phyloP scores from a whole-genome alignment of 2,797 vertebrate genomes.

The Ciconia nigra region DNA sequence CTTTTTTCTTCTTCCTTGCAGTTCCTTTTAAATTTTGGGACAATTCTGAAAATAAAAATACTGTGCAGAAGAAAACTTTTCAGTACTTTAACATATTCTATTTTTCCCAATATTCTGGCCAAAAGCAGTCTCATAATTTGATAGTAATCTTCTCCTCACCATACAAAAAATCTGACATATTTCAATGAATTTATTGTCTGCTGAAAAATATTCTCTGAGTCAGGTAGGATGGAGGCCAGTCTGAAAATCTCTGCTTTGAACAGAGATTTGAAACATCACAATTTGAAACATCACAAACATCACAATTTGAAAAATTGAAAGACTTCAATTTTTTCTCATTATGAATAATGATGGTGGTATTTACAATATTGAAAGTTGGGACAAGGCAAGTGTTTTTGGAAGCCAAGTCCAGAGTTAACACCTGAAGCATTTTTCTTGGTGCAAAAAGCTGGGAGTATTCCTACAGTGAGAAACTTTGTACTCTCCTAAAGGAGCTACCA shows the following conservation, averaged over 20 bases:
- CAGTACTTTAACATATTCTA: neutral
- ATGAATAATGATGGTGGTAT: neutral
- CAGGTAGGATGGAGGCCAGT: neutral
- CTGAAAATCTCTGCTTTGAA: neutral
- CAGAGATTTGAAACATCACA: no score
- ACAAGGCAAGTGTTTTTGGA: neutral
- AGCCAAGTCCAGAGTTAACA: neutral
- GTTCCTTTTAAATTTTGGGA: neutral
- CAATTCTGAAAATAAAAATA: neutral
- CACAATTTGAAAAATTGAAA: neutral
- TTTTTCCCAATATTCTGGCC: neutral
- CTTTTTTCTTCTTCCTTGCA: neutral
- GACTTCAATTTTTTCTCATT: neutral
- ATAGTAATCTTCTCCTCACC: neutral
- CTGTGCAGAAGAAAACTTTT: neutral
- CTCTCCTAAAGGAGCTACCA: neutral
- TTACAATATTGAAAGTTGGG: neutral
- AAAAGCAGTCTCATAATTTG: neutral
- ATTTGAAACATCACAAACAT: no score
- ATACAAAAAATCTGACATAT: neutral
- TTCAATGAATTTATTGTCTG: neutral
- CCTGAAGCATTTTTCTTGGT: neutral
- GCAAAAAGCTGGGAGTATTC: neutral
- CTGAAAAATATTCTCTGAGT: neutral
- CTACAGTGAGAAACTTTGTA: neutral